Percentiles rank a stretch among this genome's conserved stretches.
Evolutionary conservation across 2,113 vertebrate species (phyloP).

Genomic region (Lasiurus cinereus): DNA sequence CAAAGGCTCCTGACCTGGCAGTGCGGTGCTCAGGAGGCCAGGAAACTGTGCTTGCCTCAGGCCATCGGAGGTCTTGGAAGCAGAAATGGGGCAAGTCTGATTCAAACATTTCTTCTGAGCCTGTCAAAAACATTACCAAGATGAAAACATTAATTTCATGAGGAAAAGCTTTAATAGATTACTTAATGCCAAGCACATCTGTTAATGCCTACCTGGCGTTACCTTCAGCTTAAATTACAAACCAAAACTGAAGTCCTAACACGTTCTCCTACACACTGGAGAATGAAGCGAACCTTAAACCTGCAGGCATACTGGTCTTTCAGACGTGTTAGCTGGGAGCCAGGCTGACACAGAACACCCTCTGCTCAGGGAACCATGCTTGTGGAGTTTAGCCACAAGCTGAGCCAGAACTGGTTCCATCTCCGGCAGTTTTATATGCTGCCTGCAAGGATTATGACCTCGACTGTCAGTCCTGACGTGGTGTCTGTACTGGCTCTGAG

Average conservation of each 20-base stretch:
- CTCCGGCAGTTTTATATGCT: background rate
- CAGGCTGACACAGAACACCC: background rate
- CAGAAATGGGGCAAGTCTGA: constrained; percentile 87
- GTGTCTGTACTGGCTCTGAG: background rate
- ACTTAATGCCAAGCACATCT: background rate
- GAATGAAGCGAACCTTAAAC: background rate
- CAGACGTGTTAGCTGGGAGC: background rate
- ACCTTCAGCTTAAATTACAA: background rate
- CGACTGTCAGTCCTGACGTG: fast-evolving
- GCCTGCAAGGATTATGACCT: background rate
- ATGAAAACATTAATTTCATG: constrained; percentile 63
- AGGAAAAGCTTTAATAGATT: constrained; percentile 47
- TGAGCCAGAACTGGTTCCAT: background rate
- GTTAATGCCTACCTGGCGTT: background rate
- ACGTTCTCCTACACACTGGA: background rate
- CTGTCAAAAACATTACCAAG: constrained; percentile 80
- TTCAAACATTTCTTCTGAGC: constrained; percentile 88
- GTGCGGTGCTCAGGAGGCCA: constrained; percentile 89
- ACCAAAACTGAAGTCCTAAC: background rate
- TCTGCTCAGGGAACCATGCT: background rate
- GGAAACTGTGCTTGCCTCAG: constrained; percentile 89
- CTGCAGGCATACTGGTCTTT: background rate
- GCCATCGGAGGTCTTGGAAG: constrained; percentile 88
- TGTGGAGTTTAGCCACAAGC: background rate
- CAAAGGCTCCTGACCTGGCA: constrained; percentile 84